Conservation (phyloP, 2,113 vertebrate genomes). For the Prunella himalayana region DNA sequence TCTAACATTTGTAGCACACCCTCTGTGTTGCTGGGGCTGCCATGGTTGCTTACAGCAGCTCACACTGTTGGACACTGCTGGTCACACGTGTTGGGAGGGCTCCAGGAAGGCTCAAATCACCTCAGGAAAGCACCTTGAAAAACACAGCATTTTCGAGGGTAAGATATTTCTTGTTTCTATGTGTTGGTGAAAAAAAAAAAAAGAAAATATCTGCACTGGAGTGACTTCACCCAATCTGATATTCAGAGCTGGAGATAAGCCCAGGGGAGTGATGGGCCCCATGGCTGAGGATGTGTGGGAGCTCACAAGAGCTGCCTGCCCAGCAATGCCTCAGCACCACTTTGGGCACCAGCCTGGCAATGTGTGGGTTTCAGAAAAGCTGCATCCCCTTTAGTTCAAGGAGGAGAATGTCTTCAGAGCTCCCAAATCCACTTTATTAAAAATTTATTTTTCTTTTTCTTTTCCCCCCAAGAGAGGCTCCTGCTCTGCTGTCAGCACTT, state of each 20-base stretch:
- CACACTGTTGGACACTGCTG: not conserved
- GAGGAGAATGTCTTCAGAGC: not conserved
- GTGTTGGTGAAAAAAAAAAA: not conserved
- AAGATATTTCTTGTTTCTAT: not conserved
- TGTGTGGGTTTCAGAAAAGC: not conserved
- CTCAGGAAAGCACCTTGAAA: not conserved
- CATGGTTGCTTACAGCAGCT: not conserved
- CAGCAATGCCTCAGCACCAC: not conserved
- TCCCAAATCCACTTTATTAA: not conserved
- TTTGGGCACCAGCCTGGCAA: not conserved
- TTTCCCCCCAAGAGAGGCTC: not conserved
- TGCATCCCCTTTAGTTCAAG: not conserved
- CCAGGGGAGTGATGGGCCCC: not conserved
- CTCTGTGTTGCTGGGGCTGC: not conserved
- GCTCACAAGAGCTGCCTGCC: not conserved
- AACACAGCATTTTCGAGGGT: fast-evolving
- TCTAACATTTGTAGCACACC: not conserved
- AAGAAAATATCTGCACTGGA: not conserved
- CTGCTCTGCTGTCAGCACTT: not conserved
- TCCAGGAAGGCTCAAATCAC: not conserved
- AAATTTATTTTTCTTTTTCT: not conserved
- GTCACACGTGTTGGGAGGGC: not conserved
- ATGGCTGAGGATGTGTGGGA: not conserved
- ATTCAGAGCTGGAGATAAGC: not conserved
- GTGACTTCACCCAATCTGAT: not conserved